A percentile compares a stretch with the other conserved stretches of the same genome.
phyloP scores from a whole-genome alignment of 2,888 invertebrate species.

The Operophtera brumata region DNA sequence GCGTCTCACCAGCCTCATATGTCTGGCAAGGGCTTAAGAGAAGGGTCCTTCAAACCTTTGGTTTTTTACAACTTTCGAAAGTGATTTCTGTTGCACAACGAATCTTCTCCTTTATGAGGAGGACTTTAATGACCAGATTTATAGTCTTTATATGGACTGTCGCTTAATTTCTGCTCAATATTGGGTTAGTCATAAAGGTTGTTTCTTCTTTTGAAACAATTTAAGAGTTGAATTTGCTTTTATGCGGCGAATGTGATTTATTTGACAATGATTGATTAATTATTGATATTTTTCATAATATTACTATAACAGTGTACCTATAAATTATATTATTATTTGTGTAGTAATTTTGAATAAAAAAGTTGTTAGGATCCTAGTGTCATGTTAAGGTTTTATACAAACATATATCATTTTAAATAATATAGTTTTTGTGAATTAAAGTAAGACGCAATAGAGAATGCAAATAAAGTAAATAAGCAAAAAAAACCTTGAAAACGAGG shows the following conservation, averaged over 20 bases:
- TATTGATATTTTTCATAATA: not conserved
- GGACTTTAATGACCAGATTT: conserved; percentile 53
- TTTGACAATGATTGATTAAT: conserved; percentile 3
- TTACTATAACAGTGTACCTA: not conserved
- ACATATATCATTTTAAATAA: too few relatives aligned
- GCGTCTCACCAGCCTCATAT: not conserved
- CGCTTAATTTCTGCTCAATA: conserved; percentile 32
- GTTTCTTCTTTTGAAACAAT: conserved; percentile 21
- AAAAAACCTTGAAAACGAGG: conserved; percentile 25
- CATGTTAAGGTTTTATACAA: too few relatives aligned
- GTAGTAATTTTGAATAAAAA: too few relatives aligned
- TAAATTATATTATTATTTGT: too few relatives aligned
- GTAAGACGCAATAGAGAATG: conserved; percentile 21
- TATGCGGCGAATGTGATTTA: not conserved
- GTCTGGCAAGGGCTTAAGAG: conserved; percentile 35
- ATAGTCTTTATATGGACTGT: conserved; percentile 38
- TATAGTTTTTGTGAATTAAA: not conserved
- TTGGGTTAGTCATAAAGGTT: conserved; percentile 30
- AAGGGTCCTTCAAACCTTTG: conserved; percentile 48
- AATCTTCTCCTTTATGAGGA: conserved; percentile 48
- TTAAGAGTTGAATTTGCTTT: conserved; percentile 10
- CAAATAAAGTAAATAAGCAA: conserved; percentile 29
- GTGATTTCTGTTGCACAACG: conserved; percentile 64
- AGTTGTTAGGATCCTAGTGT: too few relatives aligned
- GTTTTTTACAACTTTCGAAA: conserved; percentile 72